Evolutionary conservation across 2,113 vertebrate species (phyloP).

Genomic region (Myiagra hebetior): DNA sequence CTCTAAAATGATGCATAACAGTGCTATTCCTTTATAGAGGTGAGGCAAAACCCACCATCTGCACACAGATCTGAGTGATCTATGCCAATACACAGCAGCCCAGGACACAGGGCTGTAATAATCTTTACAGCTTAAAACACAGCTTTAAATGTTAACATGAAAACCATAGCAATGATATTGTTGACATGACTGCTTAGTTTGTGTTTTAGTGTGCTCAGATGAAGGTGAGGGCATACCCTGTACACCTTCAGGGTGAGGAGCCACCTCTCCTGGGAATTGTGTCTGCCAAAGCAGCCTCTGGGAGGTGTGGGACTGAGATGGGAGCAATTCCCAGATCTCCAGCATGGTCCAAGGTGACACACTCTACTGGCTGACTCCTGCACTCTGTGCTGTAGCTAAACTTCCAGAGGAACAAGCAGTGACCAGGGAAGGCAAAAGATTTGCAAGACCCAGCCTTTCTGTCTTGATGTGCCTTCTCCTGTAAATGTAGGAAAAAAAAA

Average conservation of each 20-base stretch:
- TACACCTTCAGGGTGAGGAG: not conserved
- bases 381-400: not conserved
- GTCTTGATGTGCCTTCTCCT: not conserved
- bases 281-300: not conserved
- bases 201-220: not conserved
- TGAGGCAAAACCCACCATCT: not conserved
- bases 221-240: rapidly evolving
- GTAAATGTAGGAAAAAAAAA: not conserved
- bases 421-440: not conserved
- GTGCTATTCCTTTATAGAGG: not conserved
- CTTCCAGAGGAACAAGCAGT: not conserved
- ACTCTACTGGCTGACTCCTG: not conserved
- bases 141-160: not conserved
- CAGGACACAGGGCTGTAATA: not conserved
- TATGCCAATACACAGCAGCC: not conserved
- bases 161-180: not conserved
- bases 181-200: not conserved
- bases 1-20: not conserved
- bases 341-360: rapidly evolving
- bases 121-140: not conserved
- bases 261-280: rapidly evolving
- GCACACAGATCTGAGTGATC: not conserved
- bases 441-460: not conserved
- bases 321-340: not conserved
- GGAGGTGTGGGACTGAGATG: not conserved